A percentile compares a stretch with the other conserved stretches of the same genome.
phyloP scores from a whole-genome alignment of 2,888 invertebrate species.

The Caenorhabditis plicata region DNA sequence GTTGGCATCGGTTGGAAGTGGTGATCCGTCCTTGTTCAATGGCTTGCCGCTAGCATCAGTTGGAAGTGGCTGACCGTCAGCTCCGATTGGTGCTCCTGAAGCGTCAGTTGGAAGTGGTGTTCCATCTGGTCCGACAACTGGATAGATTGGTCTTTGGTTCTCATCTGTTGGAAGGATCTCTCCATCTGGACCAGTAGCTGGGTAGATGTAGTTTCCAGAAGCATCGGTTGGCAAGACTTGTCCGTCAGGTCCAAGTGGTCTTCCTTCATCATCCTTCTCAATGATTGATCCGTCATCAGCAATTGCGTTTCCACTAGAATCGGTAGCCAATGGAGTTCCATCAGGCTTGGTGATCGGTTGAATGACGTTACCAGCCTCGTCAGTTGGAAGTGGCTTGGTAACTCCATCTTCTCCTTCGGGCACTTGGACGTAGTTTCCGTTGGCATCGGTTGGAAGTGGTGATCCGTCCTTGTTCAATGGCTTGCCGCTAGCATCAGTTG shows the following conservation, averaged over 20 bases:
- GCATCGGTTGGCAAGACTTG: conserved; percentile 26
- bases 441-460: conserved; percentile 46
- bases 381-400: too few species aligned
- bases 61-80: too few species aligned
- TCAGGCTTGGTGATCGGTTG: too few species aligned
- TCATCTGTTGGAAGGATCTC: conserved; percentile 25
- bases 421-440: conserved; percentile 31
- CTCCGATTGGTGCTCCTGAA: conserved; percentile 11
- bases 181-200: conserved; percentile 24
- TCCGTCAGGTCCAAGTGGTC: conserved; percentile 33
- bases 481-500: conserved; percentile 26
- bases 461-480: conserved; percentile 20
- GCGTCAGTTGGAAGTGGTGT: conserved; percentile 27
- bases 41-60: too few species aligned
- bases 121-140: conserved; percentile 32
- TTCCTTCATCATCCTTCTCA: conserved; percentile 16
- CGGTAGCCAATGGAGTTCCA: too few species aligned
- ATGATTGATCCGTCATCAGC: conserved; percentile 9
- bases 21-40: too few species aligned
- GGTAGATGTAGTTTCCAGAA: conserved; percentile 23
- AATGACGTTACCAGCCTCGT: conserved; percentile 5
- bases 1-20: too few species aligned
- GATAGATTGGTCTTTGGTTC: too few species aligned
- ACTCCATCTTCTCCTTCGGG: conserved; percentile 20
- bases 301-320: conserved; percentile 21